A percentile compares a stretch with the other conserved stretches of the same genome.
These are phyloP conservation scores for Polyommatus icarus DNA, from an alignment of 2,888 invertebrate genomes.

Conservation along the genomic window DNA sequence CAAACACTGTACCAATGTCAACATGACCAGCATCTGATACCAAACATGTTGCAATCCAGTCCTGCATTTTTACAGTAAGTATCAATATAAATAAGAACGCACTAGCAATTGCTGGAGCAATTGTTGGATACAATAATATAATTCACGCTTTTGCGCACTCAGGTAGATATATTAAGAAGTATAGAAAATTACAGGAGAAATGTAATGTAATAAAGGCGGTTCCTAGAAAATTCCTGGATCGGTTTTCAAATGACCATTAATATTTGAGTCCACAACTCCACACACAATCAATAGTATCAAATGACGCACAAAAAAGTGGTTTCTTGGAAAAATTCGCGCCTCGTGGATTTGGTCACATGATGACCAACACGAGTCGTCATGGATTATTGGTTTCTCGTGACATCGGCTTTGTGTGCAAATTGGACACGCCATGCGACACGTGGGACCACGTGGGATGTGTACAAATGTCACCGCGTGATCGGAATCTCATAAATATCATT, in stretches of 20 bases:
- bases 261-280: background rate
- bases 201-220: too few species aligned
- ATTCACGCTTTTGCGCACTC: too few species aligned
- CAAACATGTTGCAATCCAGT: too few species aligned
- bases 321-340: background rate
- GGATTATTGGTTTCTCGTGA: conserved; percentile 28
- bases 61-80: too few species aligned
- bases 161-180: too few species aligned
- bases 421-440: conserved; percentile 16
- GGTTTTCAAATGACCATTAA: background rate
- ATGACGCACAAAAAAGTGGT: background rate
- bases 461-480: background rate
- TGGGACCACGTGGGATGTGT: background rate
- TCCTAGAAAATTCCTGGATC: too few species aligned
- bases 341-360: background rate
- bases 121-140: too few species aligned
- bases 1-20: too few species aligned
- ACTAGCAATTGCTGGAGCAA: too few species aligned
- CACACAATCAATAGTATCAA: background rate
- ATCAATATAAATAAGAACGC: too few species aligned
- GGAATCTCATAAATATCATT: background rate
- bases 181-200: too few species aligned
- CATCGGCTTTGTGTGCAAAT: conserved; percentile 28
- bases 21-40: too few species aligned
- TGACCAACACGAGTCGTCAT: conserved; percentile 3